Base-by-base conservation (phyloP, 2,113 vertebrate genomes). In the Phylloscopus trochilus region DNA sequence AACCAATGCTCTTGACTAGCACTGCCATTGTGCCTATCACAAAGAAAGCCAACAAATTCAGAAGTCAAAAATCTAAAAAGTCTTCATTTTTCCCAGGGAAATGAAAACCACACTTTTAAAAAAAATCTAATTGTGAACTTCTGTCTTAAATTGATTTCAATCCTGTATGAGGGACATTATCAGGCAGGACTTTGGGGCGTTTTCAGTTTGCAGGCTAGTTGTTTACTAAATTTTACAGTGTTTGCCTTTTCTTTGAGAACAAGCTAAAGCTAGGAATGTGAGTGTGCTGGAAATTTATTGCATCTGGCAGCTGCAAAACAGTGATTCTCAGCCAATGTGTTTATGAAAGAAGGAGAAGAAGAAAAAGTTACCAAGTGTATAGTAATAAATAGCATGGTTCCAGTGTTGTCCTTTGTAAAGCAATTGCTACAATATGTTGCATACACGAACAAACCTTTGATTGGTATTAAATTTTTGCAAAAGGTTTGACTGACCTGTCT, bases 261-360 rank as follows among this genome's bases (percentile, higher is more conserved):
- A 89, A 83, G 56, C 91, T 94, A 72, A 87, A 93, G 83, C 83
- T 80, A 75, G 87, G 84, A 92, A 75, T 86, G 63, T 14, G 66
- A 95, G 69, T 70, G 22, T 82, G 39, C 83, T 94, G 62, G 83
- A 95, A 91, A 82, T 79, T 78, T 91, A 78, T 88, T 94, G 91
- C 72, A 78, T 95, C 89, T 96, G 95, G 89, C 90, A 94, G 81
- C 87, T 94, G 78, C 78, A 90, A 87, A 92, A 83, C 47, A 83
- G 58, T 83, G 75, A 84, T 93, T 93, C 41, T 80, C 78, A 86
- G 90, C 83, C 72, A 76, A 73, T 49, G 21, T 78, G 46, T 93
- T 95, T 85, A 86, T 81, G 63, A 91, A 83, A 95, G 68, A 70
- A 78, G 18, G 58, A 94, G 63, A 19, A 27, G 6, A 85, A 84